These are phyloP conservation scores for Lepidocolaptes lacrymiger DNA, from an alignment of 2,797 vertebrate genomes.

Conservation along the genomic window DNA sequence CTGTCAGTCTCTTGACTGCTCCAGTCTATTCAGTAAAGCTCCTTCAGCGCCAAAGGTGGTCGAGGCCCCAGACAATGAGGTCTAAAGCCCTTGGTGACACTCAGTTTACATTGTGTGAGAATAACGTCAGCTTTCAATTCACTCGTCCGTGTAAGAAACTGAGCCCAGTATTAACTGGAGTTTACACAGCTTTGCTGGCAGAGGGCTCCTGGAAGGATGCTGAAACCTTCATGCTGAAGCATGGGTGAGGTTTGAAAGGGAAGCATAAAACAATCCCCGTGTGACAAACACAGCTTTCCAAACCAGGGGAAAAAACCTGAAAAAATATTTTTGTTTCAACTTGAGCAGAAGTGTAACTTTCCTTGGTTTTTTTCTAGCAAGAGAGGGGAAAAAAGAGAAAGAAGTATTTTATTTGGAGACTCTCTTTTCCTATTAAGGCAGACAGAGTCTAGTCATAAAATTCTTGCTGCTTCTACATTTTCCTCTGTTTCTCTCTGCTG, in stretches of 20 bases:
- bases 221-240: rapidly evolving
- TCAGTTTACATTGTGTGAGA: constrained; percentile 36
- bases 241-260: constrained; percentile 11
- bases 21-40: neutral
- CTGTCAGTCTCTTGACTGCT: neutral
- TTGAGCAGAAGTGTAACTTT: neutral
- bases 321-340: constrained; percentile 40
- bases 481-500: neutral
- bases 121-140: neutral
- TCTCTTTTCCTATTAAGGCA: neutral
- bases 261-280: neutral
- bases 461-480: neutral
- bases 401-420: neutral
- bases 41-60: neutral
- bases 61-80: neutral
- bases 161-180: neutral
- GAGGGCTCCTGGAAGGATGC: constrained; percentile 26
- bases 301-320: neutral
- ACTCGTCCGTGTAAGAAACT: neutral
- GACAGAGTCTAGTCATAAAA: neutral
- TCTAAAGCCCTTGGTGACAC: constrained; percentile 15
- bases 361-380: neutral
- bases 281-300: neutral
- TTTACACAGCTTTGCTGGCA: constrained; percentile 56
- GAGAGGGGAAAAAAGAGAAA: rapidly evolving